phyloP scores from a whole-genome alignment of 2,797 vertebrate species.

The Sphaeramia orbicularis region DNA sequence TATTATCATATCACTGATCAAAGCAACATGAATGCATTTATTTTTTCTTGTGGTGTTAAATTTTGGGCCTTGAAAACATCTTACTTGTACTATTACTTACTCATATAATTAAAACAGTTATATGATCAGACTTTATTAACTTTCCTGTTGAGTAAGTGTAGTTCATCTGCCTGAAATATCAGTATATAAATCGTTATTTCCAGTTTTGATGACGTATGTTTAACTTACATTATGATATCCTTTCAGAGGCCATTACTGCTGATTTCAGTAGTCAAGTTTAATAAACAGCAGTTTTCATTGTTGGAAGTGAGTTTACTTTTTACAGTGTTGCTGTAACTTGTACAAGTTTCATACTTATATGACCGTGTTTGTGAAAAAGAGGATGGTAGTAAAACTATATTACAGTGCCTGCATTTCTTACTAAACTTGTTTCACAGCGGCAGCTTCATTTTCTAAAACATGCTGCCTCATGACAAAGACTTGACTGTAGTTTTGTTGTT shows the following conservation, averaged over 20 bases:
- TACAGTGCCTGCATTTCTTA: conserved; percentile 6
- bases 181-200: neutral
- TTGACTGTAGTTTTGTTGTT: conserved; percentile 35
- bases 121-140: neutral
- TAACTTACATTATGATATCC: neutral
- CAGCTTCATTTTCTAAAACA: conserved; percentile 59
- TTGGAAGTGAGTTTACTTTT: too few species aligned
- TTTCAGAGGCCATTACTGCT: conserved; percentile 2
- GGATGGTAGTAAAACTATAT: neutral
- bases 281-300: too few species aligned
- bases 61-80: neutral
- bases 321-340: too few species aligned
- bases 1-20: conserved; percentile 1
- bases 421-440: neutral
- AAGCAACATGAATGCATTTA: neutral
- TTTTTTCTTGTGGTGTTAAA: too few species aligned
- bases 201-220: neutral
- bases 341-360: neutral
- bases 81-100: neutral
- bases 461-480: conserved; percentile 46
- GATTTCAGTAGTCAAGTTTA: neutral
- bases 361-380: conserved; percentile 13
- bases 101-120: neutral
- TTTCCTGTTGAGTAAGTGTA: neutral
- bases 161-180: neutral